Percentiles rank a stretch among this genome's conserved stretches.
These are phyloP conservation scores for Brevimyrus niger DNA, from an alignment of 2,113 vertebrate genomes.

Conservation along the genomic window DNA sequence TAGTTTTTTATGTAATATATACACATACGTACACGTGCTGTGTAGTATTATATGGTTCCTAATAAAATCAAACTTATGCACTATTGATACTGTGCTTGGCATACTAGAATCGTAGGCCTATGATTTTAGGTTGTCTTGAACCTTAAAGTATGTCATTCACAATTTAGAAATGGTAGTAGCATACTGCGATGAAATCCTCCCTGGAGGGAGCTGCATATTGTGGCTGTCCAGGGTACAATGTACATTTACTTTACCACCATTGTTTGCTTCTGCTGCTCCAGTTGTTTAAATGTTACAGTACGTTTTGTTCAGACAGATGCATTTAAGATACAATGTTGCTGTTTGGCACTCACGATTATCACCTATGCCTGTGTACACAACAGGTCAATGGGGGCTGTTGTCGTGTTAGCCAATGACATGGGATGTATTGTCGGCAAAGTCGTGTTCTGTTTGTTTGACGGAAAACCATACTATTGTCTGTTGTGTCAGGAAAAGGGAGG, in stretches of 20 bases:
- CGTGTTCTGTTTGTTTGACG: conserved; percentile 13
- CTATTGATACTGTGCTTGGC: not conserved
- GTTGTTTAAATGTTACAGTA: not conserved
- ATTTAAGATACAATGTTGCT: not conserved
- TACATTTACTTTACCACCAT: not conserved
- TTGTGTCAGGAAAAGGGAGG: conserved; percentile 20
- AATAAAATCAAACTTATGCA: too few relatives aligned
- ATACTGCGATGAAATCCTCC: not conserved
- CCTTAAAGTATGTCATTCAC: not conserved
- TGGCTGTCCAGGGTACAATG: not conserved
- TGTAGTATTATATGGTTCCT: too few relatives aligned
- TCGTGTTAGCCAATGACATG: not conserved
- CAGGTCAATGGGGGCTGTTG: not conserved
- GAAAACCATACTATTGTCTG: conserved; percentile 23
- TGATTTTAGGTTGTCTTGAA: not conserved
- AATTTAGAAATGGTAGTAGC: not conserved
- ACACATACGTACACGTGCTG: too few relatives aligned
- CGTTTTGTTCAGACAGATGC: not conserved
- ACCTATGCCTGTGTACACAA: not conserved
- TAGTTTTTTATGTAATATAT: too few relatives aligned
- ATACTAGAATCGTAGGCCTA: not conserved
- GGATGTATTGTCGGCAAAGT: not conserved
- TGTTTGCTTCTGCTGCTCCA: not conserved
- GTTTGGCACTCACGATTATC: not conserved
- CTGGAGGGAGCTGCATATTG: not conserved